Conservation (phyloP, 2,113 vertebrate genomes). For the Heliornis fulica region DNA sequence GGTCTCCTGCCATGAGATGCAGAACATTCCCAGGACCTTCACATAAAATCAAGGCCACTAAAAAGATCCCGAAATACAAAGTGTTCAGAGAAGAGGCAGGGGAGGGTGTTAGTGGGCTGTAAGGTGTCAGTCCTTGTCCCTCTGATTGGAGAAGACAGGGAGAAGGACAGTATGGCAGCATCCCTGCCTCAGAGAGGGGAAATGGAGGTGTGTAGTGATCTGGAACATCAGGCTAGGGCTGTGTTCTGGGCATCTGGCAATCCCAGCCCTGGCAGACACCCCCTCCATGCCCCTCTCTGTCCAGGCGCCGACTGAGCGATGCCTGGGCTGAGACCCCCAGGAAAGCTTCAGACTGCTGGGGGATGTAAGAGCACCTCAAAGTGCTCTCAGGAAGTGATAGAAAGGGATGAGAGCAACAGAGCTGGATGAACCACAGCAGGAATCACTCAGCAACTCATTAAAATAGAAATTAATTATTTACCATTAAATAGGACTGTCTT, state of each 20-base stretch:
- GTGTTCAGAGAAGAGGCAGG: neutral
- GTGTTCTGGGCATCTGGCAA: neutral
- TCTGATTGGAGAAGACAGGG: neutral
- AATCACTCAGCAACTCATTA: neutral
- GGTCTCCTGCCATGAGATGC: neutral
- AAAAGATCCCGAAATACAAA: neutral
- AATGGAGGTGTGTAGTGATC: neutral
- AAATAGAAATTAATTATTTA: neutral
- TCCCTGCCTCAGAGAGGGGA: neutral
- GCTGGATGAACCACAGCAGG: neutral
- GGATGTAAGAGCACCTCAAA: accelerated
- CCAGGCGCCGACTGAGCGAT: neutral
- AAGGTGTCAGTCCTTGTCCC: neutral
- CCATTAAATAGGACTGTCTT: neutral
- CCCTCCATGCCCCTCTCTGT: neutral
- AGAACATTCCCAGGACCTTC: neutral
- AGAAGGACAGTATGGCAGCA: neutral
- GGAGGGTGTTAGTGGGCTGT: neutral
- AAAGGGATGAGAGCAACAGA: neutral
- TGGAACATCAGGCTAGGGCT: neutral
- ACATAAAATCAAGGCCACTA: neutral
- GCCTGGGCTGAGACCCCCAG: neutral
- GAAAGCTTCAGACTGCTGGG: neutral
- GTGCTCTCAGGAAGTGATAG: neutral
- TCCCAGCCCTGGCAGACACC: neutral